A percentile compares a stretch with the other conserved stretches of the same genome.
Conservation (phyloP, 2,113 vertebrate species). For the Stercorarius parasiticus region DNA sequence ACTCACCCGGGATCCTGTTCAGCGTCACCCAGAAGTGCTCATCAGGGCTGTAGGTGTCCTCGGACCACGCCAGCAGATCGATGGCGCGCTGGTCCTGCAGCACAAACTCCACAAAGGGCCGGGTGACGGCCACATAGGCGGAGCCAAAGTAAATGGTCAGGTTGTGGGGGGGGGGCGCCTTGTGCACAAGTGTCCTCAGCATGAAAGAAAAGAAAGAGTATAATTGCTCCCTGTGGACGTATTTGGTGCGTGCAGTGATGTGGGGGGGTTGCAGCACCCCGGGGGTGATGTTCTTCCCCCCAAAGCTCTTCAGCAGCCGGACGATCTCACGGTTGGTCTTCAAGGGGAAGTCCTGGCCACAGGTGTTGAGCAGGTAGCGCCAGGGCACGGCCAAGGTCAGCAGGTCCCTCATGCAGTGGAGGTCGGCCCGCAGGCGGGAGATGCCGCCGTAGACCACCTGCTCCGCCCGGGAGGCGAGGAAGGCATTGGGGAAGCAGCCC, state of each 20-base stretch:
- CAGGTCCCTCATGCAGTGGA: conserved; percentile 69
- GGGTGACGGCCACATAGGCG: conserved; percentile 4
- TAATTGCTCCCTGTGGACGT: conserved; percentile 35
- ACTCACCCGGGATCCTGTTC: conserved; percentile 72
- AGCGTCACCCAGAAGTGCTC: conserved; percentile 75
- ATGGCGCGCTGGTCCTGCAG: conserved; percentile 21
- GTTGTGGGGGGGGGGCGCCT: neutral
- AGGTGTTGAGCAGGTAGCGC: conserved; percentile 67
- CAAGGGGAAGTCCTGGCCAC: conserved; percentile 74
- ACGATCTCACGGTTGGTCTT: conserved; percentile 73
- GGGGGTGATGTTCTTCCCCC: conserved; percentile 58
- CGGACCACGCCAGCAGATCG: conserved; percentile 55
- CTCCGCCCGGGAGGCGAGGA: conserved; percentile 49
- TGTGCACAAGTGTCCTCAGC: neutral
- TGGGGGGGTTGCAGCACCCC: conserved; percentile 55
- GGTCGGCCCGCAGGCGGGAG: conserved; percentile 72
- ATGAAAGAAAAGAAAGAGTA: conserved; percentile 44
- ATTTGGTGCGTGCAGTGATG: neutral
- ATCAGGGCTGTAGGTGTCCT: conserved; percentile 71
- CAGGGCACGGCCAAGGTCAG: neutral
- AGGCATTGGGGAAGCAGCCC: conserved; percentile 54
- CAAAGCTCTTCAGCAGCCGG: conserved; percentile 46
- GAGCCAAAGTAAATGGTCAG: conserved; percentile 69
- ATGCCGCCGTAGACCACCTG: conserved; percentile 70
- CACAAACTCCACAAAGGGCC: conserved; percentile 39